Percentiles rank a stretch among this genome's conserved stretches.
phyloP scores from a whole-genome alignment of 2,797 vertebrate genomes.

The Schizopygopsis pylzovi region DNA sequence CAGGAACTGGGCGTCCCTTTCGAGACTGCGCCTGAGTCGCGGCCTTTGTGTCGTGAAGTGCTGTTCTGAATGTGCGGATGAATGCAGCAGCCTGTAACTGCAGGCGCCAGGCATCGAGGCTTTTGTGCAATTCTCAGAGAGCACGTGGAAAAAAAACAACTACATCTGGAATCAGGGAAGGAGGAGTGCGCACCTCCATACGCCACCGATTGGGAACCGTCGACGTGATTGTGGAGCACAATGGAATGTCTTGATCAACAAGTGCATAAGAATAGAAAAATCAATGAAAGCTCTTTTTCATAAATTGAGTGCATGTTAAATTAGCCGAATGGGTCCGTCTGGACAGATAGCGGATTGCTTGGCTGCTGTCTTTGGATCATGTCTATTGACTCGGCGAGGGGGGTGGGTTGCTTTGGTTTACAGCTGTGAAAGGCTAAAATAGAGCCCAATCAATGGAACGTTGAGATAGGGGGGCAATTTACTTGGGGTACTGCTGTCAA shows the following conservation, averaged over 20 bases:
- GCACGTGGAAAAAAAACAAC: constrained; percentile 37
- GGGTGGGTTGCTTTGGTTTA: constrained; percentile 67
- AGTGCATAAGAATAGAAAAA: constrained; percentile 74
- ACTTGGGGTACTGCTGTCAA: constrained; percentile 65
- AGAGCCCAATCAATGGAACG: constrained; percentile 77
- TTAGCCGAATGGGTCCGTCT: constrained; percentile 78
- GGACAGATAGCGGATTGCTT: constrained; percentile 79
- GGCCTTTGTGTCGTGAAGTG: constrained; percentile 64
- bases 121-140: constrained; percentile 50
- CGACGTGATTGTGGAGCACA: constrained; percentile 51
- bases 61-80: constrained; percentile 57
- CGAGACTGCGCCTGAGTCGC: constrained; percentile 47
- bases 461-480: constrained; percentile 72
- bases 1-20: constrained; percentile 63
- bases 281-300: constrained; percentile 81
- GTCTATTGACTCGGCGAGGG: constrained; percentile 75
- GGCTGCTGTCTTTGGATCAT: constrained; percentile 78
- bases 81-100: constrained; percentile 61
- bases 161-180: constrained; percentile 61
- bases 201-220: constrained; percentile 54
- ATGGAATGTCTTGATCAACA: constrained; percentile 74
- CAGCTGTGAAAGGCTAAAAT: constrained; percentile 74
- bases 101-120: constrained; percentile 53
- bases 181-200: constrained; percentile 38
- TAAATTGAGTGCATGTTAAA: constrained; percentile 82